Conservation (phyloP, 2,113 vertebrate species). For the Craseonycteris thonglongyai region DNA sequence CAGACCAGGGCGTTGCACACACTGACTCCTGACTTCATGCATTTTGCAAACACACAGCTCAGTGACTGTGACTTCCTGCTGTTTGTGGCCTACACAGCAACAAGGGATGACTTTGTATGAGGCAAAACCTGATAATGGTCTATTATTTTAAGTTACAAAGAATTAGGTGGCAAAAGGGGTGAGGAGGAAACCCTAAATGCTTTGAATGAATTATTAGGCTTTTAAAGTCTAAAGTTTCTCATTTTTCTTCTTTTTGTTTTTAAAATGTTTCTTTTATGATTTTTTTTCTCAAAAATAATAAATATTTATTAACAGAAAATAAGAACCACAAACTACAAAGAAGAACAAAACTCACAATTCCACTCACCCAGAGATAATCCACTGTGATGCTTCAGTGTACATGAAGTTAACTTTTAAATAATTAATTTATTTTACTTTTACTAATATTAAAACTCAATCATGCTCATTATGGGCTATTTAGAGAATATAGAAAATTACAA, state of each 20-base stretch:
- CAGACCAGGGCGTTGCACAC: background rate
- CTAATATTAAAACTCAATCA: slow-evolving; percentile 11
- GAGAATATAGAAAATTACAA: background rate
- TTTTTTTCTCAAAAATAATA: slow-evolving; percentile 30
- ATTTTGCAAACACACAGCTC: slow-evolving; percentile 38
- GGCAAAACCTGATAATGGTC: slow-evolving; percentile 9
- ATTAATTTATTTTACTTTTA: slow-evolving; percentile 4
- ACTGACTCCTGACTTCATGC: slow-evolving; percentile 13
- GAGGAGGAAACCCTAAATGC: background rate
- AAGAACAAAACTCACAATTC: background rate
- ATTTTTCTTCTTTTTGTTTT: background rate
- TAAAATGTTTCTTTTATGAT: background rate
- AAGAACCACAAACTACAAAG: background rate
- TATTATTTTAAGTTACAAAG: slow-evolving; percentile 53
- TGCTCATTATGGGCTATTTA: background rate
- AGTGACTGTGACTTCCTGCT: slow-evolving; percentile 36
- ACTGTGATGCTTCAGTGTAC: background rate
- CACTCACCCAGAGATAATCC: background rate
- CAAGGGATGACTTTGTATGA: background rate
- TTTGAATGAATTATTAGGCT: slow-evolving; percentile 22
- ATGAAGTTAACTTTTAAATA: slow-evolving; percentile 2
- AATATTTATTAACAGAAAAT: slow-evolving; percentile 8
- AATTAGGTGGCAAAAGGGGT: background rate
- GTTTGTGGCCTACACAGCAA: background rate
- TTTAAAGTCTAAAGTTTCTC: background rate